Conservation (phyloP, 2,888 invertebrate species). For the Xanthia togata region DNA sequence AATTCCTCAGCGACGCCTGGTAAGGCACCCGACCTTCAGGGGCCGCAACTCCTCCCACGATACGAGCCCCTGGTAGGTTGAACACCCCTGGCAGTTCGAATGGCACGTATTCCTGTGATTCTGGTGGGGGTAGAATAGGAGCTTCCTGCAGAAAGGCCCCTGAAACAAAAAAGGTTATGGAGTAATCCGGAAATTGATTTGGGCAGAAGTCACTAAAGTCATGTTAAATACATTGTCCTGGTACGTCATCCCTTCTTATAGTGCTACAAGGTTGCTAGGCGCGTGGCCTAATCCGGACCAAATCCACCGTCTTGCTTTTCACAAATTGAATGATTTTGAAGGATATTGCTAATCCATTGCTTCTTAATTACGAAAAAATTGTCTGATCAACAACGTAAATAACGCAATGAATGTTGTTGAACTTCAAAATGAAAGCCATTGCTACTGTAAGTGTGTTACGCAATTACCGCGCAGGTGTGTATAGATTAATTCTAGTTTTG, state of each 20-base stretch:
- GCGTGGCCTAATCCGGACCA: not conserved
- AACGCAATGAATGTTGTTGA: no score
- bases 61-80: conserved; percentile 60
- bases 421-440: no score
- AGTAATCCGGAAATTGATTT: not conserved
- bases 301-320: not conserved
- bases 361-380: no score
- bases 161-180: conserved; percentile 8
- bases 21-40: conserved; percentile 85
- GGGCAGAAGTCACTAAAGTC: not conserved
- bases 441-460: no score
- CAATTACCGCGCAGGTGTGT: no score
- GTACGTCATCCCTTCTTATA: not conserved
- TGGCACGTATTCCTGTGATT: conserved; percentile 1
- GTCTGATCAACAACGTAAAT: no score
- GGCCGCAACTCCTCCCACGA: conserved; percentile 86
- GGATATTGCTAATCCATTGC: no score
- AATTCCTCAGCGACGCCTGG: conserved; percentile 84
- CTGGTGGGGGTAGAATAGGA: conserved; percentile 21
- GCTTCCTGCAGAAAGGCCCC: conserved; percentile 37
- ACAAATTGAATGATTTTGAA: no score
- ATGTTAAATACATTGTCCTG: not conserved
- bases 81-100: conserved; percentile 17
- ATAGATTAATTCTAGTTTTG: not conserved
- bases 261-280: not conserved